These are phyloP conservation scores for Artemia franciscana DNA, from an alignment of 1,140 invertebrate genomes.

Conservation along the genomic window DNA sequence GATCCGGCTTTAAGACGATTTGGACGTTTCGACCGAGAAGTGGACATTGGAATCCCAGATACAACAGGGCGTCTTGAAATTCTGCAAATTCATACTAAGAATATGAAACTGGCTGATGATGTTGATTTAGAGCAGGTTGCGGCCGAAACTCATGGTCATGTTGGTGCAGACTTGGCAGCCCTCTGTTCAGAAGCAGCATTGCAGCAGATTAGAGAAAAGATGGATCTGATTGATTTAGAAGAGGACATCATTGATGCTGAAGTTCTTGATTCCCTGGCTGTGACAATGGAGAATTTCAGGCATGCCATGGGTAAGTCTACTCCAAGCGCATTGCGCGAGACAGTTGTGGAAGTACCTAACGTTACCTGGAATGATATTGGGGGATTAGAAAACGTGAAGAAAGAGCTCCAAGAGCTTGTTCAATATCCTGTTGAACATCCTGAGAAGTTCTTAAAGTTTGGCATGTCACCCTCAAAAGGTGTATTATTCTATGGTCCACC, in stretches of 20 bases:
- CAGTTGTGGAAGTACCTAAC: too few relatives aligned
- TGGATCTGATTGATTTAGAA: constrained; percentile 98
- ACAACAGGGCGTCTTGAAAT: constrained; percentile 92
- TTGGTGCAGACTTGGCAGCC: constrained; percentile 94
- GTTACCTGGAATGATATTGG: too few relatives aligned
- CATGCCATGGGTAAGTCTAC: too few relatives aligned
- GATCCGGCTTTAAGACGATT: constrained; percentile 91
- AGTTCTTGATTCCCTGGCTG: constrained; percentile 84
- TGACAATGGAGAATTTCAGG: constrained; percentile 97
- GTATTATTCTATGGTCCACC: constrained; percentile 97
- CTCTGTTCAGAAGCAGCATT: constrained; percentile 95
- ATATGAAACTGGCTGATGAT: constrained; percentile 96
- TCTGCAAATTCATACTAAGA: constrained; percentile 95
- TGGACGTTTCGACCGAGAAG: constrained; percentile 94
- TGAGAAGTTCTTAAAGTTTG: constrained; percentile 99
- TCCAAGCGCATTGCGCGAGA: too few relatives aligned
- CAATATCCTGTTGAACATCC: constrained; percentile 99
- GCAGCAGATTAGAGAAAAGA: constrained; percentile 99
- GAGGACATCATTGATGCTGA: constrained; percentile 98
- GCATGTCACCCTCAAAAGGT: constrained; percentile 96
- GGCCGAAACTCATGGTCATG: constrained; percentile 94
- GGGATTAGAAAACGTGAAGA: too few relatives aligned
- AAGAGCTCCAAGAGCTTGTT: too few relatives aligned
- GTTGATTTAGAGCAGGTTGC: constrained; percentile 95
- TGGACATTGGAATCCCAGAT: constrained; percentile 98